Percentiles rank a stretch among this genome's conserved stretches.
Evolutionary conservation across 2,888 invertebrate species (phyloP).

Genomic region (Pachydiplax longipennis): DNA sequence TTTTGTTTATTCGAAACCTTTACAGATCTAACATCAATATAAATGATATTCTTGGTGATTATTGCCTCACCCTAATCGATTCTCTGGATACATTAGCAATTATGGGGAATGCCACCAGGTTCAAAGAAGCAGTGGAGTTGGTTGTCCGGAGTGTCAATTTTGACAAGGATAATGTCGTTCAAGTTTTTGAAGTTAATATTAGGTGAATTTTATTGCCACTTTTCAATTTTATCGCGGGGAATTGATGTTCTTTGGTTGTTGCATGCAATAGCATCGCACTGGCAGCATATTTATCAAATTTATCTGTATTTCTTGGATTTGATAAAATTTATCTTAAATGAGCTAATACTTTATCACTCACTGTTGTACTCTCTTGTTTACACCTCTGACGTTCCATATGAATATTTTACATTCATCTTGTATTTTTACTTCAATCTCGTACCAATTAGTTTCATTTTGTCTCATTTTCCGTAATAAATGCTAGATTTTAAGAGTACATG

Average conservation of each 20-base stretch:
- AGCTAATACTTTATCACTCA: no score
- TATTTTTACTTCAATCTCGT: no score
- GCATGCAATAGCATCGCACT: no score
- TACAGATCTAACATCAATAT: slow-evolving; percentile 69
- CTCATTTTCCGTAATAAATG: no score
- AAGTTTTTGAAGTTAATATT: slow-evolving; percentile 72
- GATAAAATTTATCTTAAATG: no score
- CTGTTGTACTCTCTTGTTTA: no score
- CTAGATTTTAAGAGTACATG: no score
- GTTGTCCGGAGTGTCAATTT: slow-evolving; percentile 67
- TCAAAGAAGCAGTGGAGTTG: slow-evolving; percentile 65
- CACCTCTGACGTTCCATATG: no score
- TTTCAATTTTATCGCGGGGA: background rate
- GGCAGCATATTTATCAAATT: no score
- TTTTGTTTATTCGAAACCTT: slow-evolving; percentile 51
- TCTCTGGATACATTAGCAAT: slow-evolving; percentile 67
- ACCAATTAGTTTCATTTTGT: no score
- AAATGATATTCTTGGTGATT: slow-evolving; percentile 71
- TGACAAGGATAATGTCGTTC: slow-evolving; percentile 67
- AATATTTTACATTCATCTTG: no score
- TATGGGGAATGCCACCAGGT: slow-evolving; percentile 66
- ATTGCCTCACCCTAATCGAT: slow-evolving; percentile 68
- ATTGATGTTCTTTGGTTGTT: background rate
- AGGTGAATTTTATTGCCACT: slow-evolving; percentile 57
- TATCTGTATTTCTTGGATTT: no score